These are phyloP conservation scores for Panagrolaimus sp. DNA, from an alignment of 1,140 invertebrate species.

Conservation along the genomic window DNA sequence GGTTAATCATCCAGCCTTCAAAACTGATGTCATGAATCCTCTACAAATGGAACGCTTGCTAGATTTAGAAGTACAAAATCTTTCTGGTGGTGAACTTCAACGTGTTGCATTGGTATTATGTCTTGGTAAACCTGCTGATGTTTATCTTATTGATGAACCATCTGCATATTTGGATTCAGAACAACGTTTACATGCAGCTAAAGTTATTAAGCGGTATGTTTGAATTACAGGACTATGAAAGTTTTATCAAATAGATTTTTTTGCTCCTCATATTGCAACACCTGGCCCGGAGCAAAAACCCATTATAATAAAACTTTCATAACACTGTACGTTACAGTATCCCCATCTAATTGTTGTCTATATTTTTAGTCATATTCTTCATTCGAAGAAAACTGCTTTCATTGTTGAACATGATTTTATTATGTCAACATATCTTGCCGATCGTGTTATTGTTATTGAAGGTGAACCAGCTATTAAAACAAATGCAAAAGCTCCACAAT, in stretches of 20 bases:
- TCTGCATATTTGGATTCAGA: conserved; percentile 98
- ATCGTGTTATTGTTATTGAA: conserved; percentile 97
- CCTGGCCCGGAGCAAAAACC: no score
- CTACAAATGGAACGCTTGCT: conserved; percentile 94
- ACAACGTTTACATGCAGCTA: conserved; percentile 97
- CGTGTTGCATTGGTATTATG: conserved; percentile 79
- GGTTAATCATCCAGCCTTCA: conserved; percentile 73
- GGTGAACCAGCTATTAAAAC: conserved; percentile 81
- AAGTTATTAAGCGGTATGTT: conserved; percentile 86
- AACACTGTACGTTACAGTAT: no score
- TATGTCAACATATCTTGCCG: conserved; percentile 98
- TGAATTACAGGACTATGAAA: no score
- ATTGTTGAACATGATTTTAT: conserved; percentile 99
- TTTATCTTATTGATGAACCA: conserved; percentile 97
- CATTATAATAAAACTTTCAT: no score
- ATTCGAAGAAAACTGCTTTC: conserved; percentile 98
- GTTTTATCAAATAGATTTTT: no score
- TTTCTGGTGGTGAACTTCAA: conserved; percentile 98
- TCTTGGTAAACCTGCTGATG: conserved; percentile 94
- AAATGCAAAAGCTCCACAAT: conserved; percentile 83
- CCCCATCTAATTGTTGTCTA: no score
- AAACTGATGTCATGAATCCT: conserved; percentile 98
- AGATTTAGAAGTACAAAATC: conserved; percentile 87
- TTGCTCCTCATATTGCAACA: no score
- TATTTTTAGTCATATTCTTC: conserved; percentile 80